These are phyloP conservation scores for Falco rusticolus DNA, from an alignment of 2,797 vertebrate species.

Conservation along the genomic window DNA sequence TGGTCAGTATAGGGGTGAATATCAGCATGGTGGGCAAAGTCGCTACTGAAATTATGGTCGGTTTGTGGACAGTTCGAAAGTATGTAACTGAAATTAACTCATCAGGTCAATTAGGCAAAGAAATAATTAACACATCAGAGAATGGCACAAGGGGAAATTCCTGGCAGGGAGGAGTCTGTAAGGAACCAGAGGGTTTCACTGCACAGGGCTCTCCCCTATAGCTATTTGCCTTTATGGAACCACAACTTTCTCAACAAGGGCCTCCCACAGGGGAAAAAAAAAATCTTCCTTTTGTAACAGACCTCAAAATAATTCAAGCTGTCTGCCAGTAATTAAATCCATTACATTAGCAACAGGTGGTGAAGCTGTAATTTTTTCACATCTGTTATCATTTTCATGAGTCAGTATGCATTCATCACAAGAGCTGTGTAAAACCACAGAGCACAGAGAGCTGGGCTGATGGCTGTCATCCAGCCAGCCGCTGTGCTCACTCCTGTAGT, in stretches of 20 bases:
- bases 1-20: not conserved
- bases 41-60: not conserved
- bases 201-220: not conserved
- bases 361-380: constrained; percentile 46
- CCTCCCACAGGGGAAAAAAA: not conserved
- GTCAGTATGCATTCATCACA: not conserved
- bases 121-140: constrained; percentile 18
- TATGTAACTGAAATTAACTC: not conserved
- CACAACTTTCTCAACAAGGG: constrained; percentile 3
- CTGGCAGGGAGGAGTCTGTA: not conserved
- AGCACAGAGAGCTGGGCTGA: not conserved
- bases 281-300: constrained; percentile 21
- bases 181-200: not conserved
- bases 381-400: constrained; percentile 44
- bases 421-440: not conserved
- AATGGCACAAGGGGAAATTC: not conserved
- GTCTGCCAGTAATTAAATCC: constrained; percentile 51
- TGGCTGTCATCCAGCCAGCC: not conserved
- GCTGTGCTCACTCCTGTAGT: not conserved
- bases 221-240: not conserved
- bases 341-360: constrained; percentile 52
- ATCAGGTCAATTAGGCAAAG: not conserved
- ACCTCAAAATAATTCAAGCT: constrained; percentile 39
- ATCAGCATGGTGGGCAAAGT: not conserved
- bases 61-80: not conserved